phyloP scores from a whole-genome alignment of 2,797 vertebrate species.

The Psittacula derbiana region DNA sequence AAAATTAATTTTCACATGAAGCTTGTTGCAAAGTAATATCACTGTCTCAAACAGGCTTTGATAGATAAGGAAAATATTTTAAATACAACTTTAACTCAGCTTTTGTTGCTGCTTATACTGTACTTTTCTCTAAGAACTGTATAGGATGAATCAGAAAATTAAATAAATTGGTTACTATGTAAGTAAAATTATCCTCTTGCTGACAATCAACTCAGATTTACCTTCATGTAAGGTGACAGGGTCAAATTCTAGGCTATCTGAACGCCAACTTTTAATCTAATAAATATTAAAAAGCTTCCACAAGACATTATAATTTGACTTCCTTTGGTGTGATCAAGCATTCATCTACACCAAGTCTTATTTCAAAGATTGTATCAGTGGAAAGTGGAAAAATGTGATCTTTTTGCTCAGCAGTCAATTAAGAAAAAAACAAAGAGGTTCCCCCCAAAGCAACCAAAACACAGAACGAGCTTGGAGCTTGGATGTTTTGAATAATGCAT shows the following conservation, averaged over 20 bases:
- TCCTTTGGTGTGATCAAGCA: conserved; percentile 7
- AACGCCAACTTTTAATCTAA: conserved; percentile 34
- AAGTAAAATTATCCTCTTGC: neutral
- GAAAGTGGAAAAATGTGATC: neutral
- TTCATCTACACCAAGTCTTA: neutral
- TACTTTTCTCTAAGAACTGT: neutral
- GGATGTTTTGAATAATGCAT: conserved; percentile 48
- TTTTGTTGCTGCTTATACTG: neutral
- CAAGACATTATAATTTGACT: neutral
- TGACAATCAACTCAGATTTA: neutral
- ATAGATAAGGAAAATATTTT: neutral
- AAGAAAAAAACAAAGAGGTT: neutral
- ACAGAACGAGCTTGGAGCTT: neutral
- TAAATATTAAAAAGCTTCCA: conserved; percentile 26
- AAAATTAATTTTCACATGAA: neutral
- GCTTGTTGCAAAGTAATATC: neutral
- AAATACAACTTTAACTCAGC: neutral
- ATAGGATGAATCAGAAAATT: neutral
- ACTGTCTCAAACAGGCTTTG: neutral
- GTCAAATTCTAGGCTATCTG: neutral
- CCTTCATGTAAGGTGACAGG: neutral
- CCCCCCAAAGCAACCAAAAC: neutral
- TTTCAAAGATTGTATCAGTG: conserved; percentile 33
- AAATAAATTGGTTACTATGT: neutral
- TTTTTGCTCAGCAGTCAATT: neutral